A percentile compares a stretch with the other conserved stretches of the same genome.
These are phyloP conservation scores for Fistularia commersonii DNA, from an alignment of 2,797 vertebrate species.

Conservation along the genomic window DNA sequence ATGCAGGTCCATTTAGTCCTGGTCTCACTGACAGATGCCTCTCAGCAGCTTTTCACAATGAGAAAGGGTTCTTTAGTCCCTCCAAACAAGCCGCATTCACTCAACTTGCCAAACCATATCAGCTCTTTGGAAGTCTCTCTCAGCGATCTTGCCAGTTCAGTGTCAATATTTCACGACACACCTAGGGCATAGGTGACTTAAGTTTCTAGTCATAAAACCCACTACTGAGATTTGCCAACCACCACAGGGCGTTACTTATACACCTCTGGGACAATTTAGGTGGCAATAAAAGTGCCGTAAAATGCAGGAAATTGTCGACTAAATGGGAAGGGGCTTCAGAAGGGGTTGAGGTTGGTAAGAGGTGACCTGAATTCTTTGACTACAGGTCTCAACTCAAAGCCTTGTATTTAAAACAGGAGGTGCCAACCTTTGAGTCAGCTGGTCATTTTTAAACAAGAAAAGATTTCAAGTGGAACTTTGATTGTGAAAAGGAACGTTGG, in stretches of 20 bases:
- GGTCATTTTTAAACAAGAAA: no score
- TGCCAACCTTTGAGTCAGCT: no score
- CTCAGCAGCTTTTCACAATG: constrained; percentile 51
- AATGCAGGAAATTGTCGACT: constrained; percentile 58
- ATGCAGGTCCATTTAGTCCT: constrained; percentile 23
- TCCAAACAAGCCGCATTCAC: constrained; percentile 45
- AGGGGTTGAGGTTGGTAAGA: no score
- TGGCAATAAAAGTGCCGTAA: constrained; percentile 55
- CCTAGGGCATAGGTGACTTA: constrained; percentile 39
- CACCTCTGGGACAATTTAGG: constrained; percentile 58
- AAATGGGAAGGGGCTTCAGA: constrained; percentile 23
- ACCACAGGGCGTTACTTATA: constrained; percentile 50
- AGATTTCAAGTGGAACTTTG: no score
- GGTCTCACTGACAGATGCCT: constrained; percentile 50
- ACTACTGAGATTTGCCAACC: constrained; percentile 43
- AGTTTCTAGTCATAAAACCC: constrained; percentile 50
- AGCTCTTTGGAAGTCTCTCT: constrained; percentile 20
- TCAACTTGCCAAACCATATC: constrained; percentile 22
- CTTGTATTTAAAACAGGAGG: no score
- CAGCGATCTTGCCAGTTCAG: constrained; percentile 30
- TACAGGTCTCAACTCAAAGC: no score
- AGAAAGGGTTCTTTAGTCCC: constrained; percentile 41
- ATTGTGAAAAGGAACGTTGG: no score
- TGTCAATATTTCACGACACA: constrained; percentile 55
- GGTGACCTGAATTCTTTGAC: constrained; percentile 6